phyloP scores from a whole-genome alignment of 2,797 vertebrate genomes.

The Myoxocephalus aenaeus region DNA sequence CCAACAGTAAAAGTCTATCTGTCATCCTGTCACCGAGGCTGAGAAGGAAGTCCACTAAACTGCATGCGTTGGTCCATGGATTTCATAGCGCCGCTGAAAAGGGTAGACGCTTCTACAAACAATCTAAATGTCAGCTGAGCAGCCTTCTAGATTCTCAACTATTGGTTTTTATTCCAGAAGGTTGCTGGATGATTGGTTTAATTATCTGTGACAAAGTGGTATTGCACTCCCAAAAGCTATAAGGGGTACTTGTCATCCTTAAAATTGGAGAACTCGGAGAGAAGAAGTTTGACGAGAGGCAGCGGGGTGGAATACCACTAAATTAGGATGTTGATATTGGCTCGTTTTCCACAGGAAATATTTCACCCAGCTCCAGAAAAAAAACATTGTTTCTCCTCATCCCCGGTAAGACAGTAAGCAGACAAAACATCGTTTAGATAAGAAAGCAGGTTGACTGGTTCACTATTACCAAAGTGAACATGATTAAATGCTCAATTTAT shows the following conservation, averaged over 20 bases:
- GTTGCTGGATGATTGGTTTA: constrained; percentile 68
- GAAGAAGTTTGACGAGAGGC: constrained; percentile 7
- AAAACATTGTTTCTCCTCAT: neutral
- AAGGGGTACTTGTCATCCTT: constrained; percentile 52
- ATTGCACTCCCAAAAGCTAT: constrained; percentile 51
- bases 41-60: constrained; percentile 10
- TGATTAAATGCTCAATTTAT: neutral
- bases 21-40: constrained; percentile 36
- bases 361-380: neutral
- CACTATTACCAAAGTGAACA: neutral
- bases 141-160: constrained; percentile 32
- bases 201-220: constrained; percentile 71
- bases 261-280: constrained; percentile 45
- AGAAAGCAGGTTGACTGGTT: neutral
- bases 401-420: neutral
- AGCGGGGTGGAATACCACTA: neutral
- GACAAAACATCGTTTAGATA: neutral
- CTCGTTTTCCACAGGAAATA: constrained; percentile 19
- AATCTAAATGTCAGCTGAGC: constrained; percentile 68
- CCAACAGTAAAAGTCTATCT: constrained; percentile 31
- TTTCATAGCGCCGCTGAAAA: constrained; percentile 43
- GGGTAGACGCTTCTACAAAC: constrained; percentile 59
- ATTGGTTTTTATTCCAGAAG: constrained; percentile 69
- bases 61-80: constrained; percentile 13
- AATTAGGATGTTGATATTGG: constrained; percentile 15